Evolutionary conservation across 2,888 invertebrate species (phyloP), one percentile per base, ranked within the genome.

Genomic region (Parnassius mnemosyne): DNA sequence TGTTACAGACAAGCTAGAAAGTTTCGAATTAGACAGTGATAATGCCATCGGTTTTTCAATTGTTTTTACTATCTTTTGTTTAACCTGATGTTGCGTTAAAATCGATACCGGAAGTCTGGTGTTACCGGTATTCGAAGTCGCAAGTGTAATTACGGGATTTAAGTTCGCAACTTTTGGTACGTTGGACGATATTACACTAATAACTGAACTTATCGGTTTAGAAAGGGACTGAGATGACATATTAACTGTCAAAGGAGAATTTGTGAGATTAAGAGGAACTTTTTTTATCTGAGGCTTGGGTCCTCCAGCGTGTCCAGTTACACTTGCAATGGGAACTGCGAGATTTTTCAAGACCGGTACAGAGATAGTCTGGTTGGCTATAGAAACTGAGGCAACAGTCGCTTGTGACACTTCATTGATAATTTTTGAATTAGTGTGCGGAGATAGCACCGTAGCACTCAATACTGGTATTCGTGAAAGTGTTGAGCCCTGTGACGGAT

Each of bases 371-470:
- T 92, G 92, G 68, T 92, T 92, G 5, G 92, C 92, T 52, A 92
- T 92, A 1, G 92, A 92, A 9, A 92, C 92, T 0, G 92, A 92
- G 10, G 92, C 92, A 1, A 92, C 93, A 11, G 94, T 93, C 7
- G 93, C 92, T 77, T 93, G 93, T 2, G 93, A 92, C 1, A 93
- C 92, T 71, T 93, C 93, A 60, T 92, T 92, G 0, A 92, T 80
- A 47, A 92, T 87, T 68, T 91, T 92, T 2, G 91, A 85, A 62
- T 89, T 88, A 2, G 87, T 68, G 67, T 90, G 90, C 7, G 87
- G 88, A 1, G 89, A 80, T 2, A 86, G 71, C 9, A 85, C 75
- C 0, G 85, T 77, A 11, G 85, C 80, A 60, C 86, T 87, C 11
- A 90, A 75, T 11, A 90, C 75, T 0, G 92, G 91, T 43, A 92